Evolutionary conservation across 37 sponge, comb jelly and placozoan species (phyloP), one percentile per base, ranked within the genome.

Genomic region (Aplysina aerophoba): DNA sequence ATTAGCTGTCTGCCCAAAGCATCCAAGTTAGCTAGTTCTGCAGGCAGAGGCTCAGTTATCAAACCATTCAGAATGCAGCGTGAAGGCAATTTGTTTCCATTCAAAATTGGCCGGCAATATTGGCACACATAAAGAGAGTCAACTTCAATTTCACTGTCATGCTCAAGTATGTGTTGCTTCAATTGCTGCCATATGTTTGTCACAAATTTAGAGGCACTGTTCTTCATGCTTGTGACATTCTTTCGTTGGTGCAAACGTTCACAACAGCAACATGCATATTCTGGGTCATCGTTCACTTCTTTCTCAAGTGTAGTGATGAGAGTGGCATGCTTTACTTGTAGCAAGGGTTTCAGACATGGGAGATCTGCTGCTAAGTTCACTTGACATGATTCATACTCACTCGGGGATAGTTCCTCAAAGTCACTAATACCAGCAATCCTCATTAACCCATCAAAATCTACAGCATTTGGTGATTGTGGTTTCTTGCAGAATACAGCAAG

Each of bases 261-360:
- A 86, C 87, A 86, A 53, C 87, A 65, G 30, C 80, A 86, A 41
- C 87, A 86, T 36, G 77, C 59, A 73, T 54, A 73, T 61, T 85
- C 85, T 56, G 85, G 85, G 37, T 71, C 75, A 85, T 85, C 85
- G 27, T 0, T 35, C 59, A 75, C 15, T 4, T 34, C 39, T 61
- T 75, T 74, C 58, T 85, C 58, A 30, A 59, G 27, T 55, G 72
- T 27, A 22, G 27, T 27, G 40, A 83, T 67, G 35, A 83, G n/a
- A 15, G 25, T 25, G 24, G 84, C 84, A 20, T 83, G 24, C 19
- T 37, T 65, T 34, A 67, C 15, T 27, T 40, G 53, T 24, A 83
- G 35, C 34, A 67, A 35, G 30, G 28, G 30, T 57, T 81, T 60
- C 4, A 24, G 28, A 12, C n/a, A 3, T 30, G 77, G 24, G 4